Conservation (phyloP, 2,888 invertebrate species). For the Pocota personata region DNA sequence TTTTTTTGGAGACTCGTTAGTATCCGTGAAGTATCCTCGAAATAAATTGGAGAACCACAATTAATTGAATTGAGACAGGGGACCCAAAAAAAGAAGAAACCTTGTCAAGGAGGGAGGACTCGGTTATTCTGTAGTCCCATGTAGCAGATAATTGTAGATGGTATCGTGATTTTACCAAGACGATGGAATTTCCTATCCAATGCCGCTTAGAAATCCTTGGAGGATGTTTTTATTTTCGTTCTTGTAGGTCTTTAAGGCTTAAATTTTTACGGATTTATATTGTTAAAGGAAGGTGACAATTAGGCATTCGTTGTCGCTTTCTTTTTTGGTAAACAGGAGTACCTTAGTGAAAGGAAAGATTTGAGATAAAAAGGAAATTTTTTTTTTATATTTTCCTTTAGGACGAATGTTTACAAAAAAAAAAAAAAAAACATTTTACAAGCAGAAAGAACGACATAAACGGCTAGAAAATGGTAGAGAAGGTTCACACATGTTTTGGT, state of each 20-base stretch:
- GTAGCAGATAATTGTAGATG: slow-evolving; percentile 30
- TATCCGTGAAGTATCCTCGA: slow-evolving; percentile 37
- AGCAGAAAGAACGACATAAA: no score
- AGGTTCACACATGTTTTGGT: not conserved
- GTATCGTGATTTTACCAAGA: slow-evolving; percentile 8
- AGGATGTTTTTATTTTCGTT: not conserved
- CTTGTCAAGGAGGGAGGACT: not conserved
- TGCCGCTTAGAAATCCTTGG: slow-evolving; percentile 2
- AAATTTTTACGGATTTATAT: slow-evolving; percentile 14
- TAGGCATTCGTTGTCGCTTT: slow-evolving; percentile 3
- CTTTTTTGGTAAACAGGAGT: not conserved
- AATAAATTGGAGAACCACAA: slow-evolving; percentile 54
- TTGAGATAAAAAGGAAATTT: not conserved
- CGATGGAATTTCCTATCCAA: not conserved
- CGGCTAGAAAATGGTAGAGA: not conserved
- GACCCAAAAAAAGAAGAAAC: not conserved
- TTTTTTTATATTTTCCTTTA: not conserved
- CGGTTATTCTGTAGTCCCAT: not conserved
- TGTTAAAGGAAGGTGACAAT: slow-evolving; percentile 38
- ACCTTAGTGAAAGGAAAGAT: not conserved
- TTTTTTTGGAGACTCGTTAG: slow-evolving; percentile 20
- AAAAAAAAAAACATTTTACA: not conserved
- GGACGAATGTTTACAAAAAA: not conserved
- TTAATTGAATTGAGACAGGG: slow-evolving; percentile 58
- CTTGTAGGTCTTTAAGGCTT: slow-evolving; percentile 4